Evolutionary conservation across 2,888 invertebrate species (phyloP).

Genomic region (Operophtera brumata): DNA sequence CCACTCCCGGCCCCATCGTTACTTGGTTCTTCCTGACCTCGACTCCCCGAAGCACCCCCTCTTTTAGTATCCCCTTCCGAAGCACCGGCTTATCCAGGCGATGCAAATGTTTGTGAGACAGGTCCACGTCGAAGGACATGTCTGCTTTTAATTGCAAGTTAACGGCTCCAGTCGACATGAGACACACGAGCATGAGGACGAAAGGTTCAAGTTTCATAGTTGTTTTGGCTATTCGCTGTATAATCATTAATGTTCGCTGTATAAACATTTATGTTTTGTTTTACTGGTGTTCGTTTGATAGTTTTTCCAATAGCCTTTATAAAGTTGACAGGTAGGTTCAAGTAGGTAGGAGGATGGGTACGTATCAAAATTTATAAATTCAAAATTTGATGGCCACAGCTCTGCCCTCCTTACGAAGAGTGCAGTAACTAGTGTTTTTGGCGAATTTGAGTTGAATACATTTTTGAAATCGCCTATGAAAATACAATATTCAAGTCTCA

Average conservation of each 20-base stretch:
- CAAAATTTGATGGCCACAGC: too few relatives aligned
- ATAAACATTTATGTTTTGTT: constrained; percentile 5
- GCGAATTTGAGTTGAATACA: too few relatives aligned
- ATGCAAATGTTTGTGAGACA: neutral
- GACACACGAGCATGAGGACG: neutral
- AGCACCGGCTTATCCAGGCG: neutral
- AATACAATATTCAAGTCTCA: too few relatives aligned
- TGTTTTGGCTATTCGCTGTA: neutral
- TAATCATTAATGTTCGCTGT: neutral
- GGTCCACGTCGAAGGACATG: constrained; percentile 24
- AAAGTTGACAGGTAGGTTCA: neutral
- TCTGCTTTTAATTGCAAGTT: constrained; percentile 24
- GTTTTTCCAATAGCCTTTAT: constrained; percentile 8
- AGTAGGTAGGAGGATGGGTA: too few relatives aligned
- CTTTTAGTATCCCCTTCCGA: neutral
- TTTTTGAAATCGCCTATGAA: too few relatives aligned
- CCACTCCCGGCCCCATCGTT: constrained; percentile 30
- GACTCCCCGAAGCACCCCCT: neutral
- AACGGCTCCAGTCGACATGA: neutral
- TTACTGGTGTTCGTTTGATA: constrained; percentile 15
- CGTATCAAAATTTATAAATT: too few relatives aligned
- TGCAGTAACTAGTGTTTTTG: too few relatives aligned
- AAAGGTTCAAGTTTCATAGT: constrained; percentile 15
- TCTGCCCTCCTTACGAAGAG: too few relatives aligned
- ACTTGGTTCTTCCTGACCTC: constrained; percentile 1